Conservation (phyloP, 2,888 invertebrate genomes). For the Synergus japonicus region DNA sequence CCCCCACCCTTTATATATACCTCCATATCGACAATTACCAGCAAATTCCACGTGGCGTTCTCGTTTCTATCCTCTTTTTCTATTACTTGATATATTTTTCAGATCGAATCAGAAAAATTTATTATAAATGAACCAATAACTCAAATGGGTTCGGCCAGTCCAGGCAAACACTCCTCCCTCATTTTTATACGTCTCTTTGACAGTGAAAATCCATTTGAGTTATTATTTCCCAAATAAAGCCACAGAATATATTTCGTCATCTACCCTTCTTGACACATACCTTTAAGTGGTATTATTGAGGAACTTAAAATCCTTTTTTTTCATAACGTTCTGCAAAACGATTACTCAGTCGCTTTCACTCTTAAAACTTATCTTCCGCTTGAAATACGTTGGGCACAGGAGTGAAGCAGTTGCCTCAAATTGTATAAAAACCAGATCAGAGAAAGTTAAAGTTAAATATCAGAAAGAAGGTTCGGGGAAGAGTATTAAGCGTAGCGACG, state of each 20-base stretch:
- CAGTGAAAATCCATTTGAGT: not conserved
- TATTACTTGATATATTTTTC: too few relatives aligned
- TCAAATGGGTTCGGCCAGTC: not conserved
- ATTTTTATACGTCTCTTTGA: too few relatives aligned
- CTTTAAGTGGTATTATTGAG: not conserved
- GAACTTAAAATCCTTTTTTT: not conserved
- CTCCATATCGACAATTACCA: too few relatives aligned
- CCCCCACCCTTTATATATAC: not conserved
- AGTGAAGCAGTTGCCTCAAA: not conserved
- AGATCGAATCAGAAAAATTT: too few relatives aligned
- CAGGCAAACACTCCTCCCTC: too few relatives aligned
- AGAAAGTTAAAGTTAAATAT: constrained; percentile 30
- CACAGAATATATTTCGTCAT: not conserved
- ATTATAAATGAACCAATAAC: not conserved
- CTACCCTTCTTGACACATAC: not conserved
- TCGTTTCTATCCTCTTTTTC: not conserved
- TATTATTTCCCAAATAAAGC: not conserved
- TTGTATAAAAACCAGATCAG: constrained; percentile 7
- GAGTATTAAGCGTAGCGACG: constrained; percentile 65
- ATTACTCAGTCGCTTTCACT: not conserved
- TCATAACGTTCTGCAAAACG: too few relatives aligned
- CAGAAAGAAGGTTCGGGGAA: constrained; percentile 31
- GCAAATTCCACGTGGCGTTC: not conserved
- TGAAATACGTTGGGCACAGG: not conserved
- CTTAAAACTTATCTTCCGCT: not conserved